Percentiles rank a stretch among this genome's conserved stretches.
Conservation (phyloP, 2,888 invertebrate genomes). For the Microplitis deprimator region DNA sequence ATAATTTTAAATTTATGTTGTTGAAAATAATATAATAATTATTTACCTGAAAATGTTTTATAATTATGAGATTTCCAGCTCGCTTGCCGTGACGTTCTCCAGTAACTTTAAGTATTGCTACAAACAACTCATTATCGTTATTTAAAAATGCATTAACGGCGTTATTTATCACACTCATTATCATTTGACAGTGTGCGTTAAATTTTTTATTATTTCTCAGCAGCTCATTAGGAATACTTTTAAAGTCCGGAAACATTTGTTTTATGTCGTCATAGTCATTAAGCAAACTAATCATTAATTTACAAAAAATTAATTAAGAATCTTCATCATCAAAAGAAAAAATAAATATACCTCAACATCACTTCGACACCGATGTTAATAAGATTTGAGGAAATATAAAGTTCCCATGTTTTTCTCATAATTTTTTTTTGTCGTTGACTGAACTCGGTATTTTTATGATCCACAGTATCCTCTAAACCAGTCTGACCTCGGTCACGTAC, state of each 20-base stretch:
- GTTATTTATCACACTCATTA: conserved; percentile 71
- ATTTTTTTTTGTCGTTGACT: conserved; percentile 65
- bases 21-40: neutral
- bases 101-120: conserved; percentile 58
- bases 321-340: neutral
- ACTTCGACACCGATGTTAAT: conserved; percentile 66
- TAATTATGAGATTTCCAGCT: conserved; percentile 57
- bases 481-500: conserved; percentile 8
- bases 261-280: conserved; percentile 51
- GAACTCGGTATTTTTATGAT: conserved; percentile 65
- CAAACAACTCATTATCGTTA: conserved; percentile 68
- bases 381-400: conserved; percentile 62
- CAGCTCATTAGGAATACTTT: conserved; percentile 67
- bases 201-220: conserved; percentile 70
- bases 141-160: conserved; percentile 71
- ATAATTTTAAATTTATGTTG: too few species aligned
- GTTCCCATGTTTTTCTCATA: conserved; percentile 67
- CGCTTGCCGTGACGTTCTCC: conserved; percentile 71
- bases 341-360: conserved; percentile 66
- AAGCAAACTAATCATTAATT: neutral
- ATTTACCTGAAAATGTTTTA: conserved; percentile 53
- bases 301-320: neutral
- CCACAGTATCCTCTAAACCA: conserved; percentile 35
- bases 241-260: conserved; percentile 71
- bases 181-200: conserved; percentile 72